A percentile compares a stretch with the other conserved stretches of the same genome.
phyloP scores from a whole-genome alignment of 2,888 invertebrate species.

The Erannis defoliaria region DNA sequence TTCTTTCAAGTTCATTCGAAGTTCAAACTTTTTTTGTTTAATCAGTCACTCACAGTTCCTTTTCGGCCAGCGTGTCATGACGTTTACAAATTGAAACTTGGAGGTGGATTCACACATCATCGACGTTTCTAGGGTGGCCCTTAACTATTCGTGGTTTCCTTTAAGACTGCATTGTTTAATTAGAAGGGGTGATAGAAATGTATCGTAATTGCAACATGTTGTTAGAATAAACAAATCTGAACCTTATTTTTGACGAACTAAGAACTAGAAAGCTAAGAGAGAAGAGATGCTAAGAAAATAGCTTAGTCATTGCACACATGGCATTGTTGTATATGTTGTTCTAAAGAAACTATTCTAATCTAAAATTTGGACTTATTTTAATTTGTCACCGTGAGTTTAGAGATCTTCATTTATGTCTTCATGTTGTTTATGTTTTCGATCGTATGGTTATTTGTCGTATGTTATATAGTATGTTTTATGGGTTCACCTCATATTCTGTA shows the following conservation, averaged over 20 bases:
- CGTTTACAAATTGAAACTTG: constrained; percentile 51
- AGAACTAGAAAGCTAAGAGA: constrained; percentile 16
- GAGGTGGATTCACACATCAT: constrained; percentile 48
- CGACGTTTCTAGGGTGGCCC: constrained; percentile 44
- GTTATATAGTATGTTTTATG: too few relatives aligned
- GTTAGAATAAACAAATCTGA: constrained; percentile 54
- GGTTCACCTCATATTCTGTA: too few relatives aligned
- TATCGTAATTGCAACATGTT: constrained; percentile 44
- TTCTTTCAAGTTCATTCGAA: constrained; percentile 48
- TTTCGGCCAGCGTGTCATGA: constrained; percentile 68
- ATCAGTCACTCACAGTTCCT: constrained; percentile 73
- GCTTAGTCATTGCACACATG: constrained; percentile 69
- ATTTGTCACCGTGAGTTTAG: constrained; percentile 2
- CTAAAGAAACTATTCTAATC: constrained; percentile 40
- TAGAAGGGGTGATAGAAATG: constrained; percentile 64
- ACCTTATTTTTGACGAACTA: constrained; percentile 9
- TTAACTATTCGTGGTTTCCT: constrained; percentile 60
- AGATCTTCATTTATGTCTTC: neutral
- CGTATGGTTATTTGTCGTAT: too few relatives aligned
- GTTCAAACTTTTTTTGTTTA: constrained; percentile 55
- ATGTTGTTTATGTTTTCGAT: neutral
- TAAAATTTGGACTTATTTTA: neutral
- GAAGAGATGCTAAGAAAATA: constrained; percentile 47
- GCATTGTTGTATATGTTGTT: constrained; percentile 31
- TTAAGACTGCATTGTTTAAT: constrained; percentile 73